phyloP scores from a whole-genome alignment of 2,888 invertebrate genomes.

The Drosophila barbarae region DNA sequence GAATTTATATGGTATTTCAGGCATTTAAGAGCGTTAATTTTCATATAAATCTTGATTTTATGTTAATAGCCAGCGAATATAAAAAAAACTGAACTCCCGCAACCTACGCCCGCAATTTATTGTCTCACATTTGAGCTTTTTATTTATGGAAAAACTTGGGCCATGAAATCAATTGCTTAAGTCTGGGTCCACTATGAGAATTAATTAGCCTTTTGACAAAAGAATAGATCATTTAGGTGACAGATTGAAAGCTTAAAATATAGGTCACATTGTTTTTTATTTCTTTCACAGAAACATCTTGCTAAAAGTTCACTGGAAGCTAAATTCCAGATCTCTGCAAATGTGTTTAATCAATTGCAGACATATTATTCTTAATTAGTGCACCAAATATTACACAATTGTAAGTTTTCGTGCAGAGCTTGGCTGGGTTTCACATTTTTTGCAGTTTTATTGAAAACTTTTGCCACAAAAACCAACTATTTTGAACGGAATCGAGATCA shows the following conservation, averaged over 20 bases:
- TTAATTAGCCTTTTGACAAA: background rate
- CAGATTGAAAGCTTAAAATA: conserved; percentile 2
- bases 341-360: background rate
- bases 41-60: conserved; percentile 46
- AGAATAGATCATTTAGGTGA: background rate
- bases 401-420: conserved; percentile 38
- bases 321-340: background rate
- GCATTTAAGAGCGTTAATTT: conserved; percentile 49
- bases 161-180: conserved; percentile 5
- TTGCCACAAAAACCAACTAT: conserved; percentile 30
- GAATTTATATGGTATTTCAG: conserved; percentile 44
- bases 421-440: conserved; percentile 39
- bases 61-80: conserved; percentile 27
- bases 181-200: background rate
- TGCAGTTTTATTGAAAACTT: conserved; percentile 40
- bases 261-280: too few species aligned
- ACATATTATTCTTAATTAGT: conserved; percentile 53
- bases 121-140: conserved; percentile 42
- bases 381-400: conserved; percentile 16
- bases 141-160: conserved; percentile 27
- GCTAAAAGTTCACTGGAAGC: background rate
- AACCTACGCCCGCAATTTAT: conserved; percentile 33
- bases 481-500: conserved; percentile 28
- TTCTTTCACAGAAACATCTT: too few species aligned
- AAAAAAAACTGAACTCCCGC: background rate